phyloP scores from a whole-genome alignment of 2,888 invertebrate species.

The Acanthococcus lagerstroemiae region DNA sequence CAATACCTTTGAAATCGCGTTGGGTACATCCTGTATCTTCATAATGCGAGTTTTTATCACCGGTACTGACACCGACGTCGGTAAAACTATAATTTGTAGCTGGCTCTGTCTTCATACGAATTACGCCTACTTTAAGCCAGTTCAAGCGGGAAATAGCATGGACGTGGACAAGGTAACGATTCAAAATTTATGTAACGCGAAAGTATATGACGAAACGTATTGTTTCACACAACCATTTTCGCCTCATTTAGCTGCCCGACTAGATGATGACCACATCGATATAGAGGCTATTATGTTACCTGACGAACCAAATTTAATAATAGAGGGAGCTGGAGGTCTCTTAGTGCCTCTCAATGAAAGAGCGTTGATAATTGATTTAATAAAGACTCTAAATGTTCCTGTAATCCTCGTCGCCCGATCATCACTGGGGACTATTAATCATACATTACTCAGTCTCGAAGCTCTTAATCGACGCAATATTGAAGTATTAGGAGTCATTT shows the following conservation, averaged over 20 bases:
- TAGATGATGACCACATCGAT: slow-evolving; percentile 15
- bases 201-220: slow-evolving; percentile 6
- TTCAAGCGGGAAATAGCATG: slow-evolving; percentile 16
- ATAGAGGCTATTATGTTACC: slow-evolving; percentile 15
- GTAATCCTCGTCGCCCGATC: slow-evolving; percentile 19
- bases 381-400: slow-evolving; percentile 9
- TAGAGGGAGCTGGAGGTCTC: slow-evolving; percentile 28
- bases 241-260: slow-evolving; percentile 20
- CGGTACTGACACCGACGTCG: slow-evolving; percentile 28
- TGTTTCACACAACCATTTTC: slow-evolving; percentile 11
- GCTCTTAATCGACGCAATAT: slow-evolving; percentile 9
- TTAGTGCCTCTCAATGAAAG: slow-evolving; percentile 25
- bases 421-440: slow-evolving; percentile 25
- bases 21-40: too few species aligned
- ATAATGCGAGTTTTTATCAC: slow-evolving; percentile 26
- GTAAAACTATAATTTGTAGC: slow-evolving; percentile 25
- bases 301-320: slow-evolving; percentile 6
- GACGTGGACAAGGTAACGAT: slow-evolving; percentile 2
- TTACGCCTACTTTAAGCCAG: slow-evolving; percentile 27
- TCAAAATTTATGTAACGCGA: slow-evolving; percentile 2
- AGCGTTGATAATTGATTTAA: slow-evolving; percentile 23
- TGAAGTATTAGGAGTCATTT: slow-evolving; percentile 21
- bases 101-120: slow-evolving; percentile 27
- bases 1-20: too few species aligned
- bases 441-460: slow-evolving; percentile 26